These are phyloP conservation scores for Aix galericulata DNA, from an alignment of 2,113 vertebrate genomes.

Conservation along the genomic window DNA sequence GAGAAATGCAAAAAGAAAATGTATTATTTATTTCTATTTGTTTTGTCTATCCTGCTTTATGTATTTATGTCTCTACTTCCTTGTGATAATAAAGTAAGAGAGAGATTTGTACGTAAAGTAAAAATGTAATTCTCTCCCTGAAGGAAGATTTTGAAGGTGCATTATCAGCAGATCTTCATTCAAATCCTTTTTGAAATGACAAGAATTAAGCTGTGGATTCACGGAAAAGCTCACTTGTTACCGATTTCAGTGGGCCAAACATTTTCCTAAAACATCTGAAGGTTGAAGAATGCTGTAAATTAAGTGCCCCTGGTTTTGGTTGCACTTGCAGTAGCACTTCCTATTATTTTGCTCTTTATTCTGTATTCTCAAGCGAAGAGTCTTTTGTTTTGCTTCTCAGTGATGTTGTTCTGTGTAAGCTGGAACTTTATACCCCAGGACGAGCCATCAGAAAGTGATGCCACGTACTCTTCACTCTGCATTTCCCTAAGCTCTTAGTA, in stretches of 20 bases:
- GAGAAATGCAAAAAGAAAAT: neutral
- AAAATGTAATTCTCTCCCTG: neutral
- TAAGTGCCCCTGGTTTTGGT: neutral
- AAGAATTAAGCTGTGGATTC: neutral
- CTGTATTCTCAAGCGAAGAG: neutral
- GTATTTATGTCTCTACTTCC: neutral
- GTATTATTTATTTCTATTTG: neutral
- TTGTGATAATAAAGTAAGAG: neutral
- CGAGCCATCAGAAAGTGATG: neutral
- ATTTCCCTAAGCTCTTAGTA: neutral
- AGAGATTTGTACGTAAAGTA: neutral
- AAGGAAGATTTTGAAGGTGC: constrained; percentile 12
- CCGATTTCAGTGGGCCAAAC: neutral
- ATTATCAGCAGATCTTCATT: constrained; percentile 3
- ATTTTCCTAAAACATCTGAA: neutral
- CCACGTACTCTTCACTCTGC: rapidly evolving
- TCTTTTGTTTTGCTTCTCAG: neutral
- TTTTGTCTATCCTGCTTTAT: neutral
- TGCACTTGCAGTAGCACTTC: neutral
- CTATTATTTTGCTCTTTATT: neutral
- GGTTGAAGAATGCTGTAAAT: neutral
- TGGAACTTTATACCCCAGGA: neutral
- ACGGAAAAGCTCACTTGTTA: neutral
- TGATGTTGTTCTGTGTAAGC: neutral
- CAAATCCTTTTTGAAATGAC: neutral